Percentiles rank a stretch among this genome's conserved stretches.
Evolutionary conservation across 2,888 invertebrate genomes (phyloP).

Genomic region (Dryococelus australis): DNA sequence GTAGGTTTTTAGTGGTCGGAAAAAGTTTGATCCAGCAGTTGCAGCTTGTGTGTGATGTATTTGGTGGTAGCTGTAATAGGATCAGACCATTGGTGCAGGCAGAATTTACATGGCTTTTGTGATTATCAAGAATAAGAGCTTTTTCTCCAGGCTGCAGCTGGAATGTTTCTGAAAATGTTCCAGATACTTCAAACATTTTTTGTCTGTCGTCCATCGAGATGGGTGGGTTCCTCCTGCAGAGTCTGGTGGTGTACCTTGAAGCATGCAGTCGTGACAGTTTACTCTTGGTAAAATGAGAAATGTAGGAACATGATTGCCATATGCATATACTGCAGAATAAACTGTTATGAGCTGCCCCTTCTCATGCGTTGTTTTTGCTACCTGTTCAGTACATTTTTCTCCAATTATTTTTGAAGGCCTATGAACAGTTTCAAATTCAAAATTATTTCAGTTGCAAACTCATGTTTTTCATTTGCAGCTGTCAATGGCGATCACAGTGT

Average conservation of each 20-base stretch:
- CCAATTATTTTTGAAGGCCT: constrained; percentile 31
- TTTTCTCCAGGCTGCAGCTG: constrained; percentile 27
- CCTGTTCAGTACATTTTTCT: constrained; percentile 20
- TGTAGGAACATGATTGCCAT: not conserved
- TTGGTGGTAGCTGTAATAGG: not conserved
- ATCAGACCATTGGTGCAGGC: not conserved
- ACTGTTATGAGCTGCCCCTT: constrained; percentile 33
- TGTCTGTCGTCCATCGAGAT: not conserved
- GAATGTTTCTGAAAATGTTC: not conserved
- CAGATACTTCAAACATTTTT: not conserved
- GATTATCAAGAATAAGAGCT: constrained; percentile 22
- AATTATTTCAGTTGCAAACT: not conserved
- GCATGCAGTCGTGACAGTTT: constrained; percentile 12
- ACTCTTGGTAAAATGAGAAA: constrained; percentile 32
- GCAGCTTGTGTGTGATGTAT: not conserved
- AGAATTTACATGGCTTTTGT: constrained; percentile 22
- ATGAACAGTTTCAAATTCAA: constrained; percentile 27
- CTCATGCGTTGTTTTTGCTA: constrained; percentile 11
- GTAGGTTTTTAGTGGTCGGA: not conserved
- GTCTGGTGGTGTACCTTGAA: not conserved
- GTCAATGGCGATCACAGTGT: not conserved
- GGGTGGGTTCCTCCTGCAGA: not conserved
- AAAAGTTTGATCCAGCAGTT: not conserved
- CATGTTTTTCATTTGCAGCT: not conserved
- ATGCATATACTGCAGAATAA: constrained; percentile 29